Percentiles rank a stretch among this genome's conserved stretches.
phyloP scores from a whole-genome alignment of 1,140 invertebrate genomes.

The Forficula auricularia region DNA sequence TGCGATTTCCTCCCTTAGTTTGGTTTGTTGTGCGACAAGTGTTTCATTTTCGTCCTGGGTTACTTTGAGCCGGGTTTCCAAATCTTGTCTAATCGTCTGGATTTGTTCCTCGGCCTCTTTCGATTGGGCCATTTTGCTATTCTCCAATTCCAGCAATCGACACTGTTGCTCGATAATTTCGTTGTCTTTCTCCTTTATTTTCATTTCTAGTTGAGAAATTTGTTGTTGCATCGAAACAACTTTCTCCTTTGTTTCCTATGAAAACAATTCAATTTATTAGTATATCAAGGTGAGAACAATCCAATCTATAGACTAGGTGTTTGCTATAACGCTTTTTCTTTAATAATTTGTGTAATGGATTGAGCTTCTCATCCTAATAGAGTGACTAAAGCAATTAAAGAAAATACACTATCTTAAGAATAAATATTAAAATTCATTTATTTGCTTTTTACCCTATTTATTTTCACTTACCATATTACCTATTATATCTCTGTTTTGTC shows the following conservation, averaged over 20 bases:
- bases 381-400: no score
- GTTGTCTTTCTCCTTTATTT: slow-evolving; percentile 27
- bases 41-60: background rate
- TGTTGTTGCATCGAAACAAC: slow-evolving; percentile 29
- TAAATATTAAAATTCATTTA: no score
- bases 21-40: slow-evolving; percentile 9
- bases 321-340: no score
- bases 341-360: no score
- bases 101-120: slow-evolving; percentile 7
- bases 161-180: slow-evolving; percentile 25
- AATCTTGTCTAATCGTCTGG: slow-evolving; percentile 1
- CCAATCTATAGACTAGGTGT: no score
- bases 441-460: no score
- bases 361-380: no score
- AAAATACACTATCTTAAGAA: no score
- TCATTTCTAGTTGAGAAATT: slow-evolving; percentile 26
- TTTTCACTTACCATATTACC: no score
- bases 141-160: slow-evolving; percentile 21
- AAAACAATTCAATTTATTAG: slow-evolving; percentile 19
- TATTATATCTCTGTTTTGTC: no score
- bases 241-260: slow-evolving; percentile 15
- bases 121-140: slow-evolving; percentile 9
- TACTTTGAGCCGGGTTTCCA: background rate
- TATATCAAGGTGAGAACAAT: no score
- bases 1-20: slow-evolving; percentile 11